Evolutionary conservation across 2,113 vertebrate genomes (phyloP).

Genomic region (Sclerurus mexicanus): DNA sequence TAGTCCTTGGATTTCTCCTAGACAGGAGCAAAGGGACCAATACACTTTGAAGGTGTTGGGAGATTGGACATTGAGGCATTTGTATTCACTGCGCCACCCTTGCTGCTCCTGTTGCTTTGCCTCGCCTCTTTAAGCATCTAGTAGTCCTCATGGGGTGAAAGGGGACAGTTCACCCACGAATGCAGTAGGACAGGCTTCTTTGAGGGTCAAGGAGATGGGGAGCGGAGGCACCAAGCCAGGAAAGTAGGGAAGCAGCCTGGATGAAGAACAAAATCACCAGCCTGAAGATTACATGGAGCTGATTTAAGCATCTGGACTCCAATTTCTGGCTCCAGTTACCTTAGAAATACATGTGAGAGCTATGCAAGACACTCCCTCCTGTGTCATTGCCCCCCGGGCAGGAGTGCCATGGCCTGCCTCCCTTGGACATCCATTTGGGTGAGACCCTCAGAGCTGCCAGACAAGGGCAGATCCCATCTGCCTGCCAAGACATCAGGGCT

Average conservation of each 20-base stretch:
- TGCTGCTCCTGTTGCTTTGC: not conserved
- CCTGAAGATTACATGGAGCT: not conserved
- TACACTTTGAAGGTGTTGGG: not conserved
- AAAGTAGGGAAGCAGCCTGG: not conserved
- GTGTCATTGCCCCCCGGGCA: rapidly evolving
- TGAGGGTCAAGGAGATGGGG: not conserved
- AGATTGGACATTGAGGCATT: rapidly evolving
- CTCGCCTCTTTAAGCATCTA: not conserved
- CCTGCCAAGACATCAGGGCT: not conserved
- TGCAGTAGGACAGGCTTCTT: not conserved
- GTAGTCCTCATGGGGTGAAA: not conserved
- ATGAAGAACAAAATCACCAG: rapidly evolving
- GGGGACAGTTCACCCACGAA: not conserved
- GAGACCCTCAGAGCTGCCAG: not conserved
- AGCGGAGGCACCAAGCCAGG: not conserved
- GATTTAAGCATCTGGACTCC: not conserved
- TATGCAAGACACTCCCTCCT: not conserved
- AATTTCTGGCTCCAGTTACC: not conserved
- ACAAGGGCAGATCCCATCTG: not conserved
- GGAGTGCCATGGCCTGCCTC: not conserved
- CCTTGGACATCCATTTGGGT: not conserved
- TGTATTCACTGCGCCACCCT: not conserved
- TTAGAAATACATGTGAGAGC: not conserved
- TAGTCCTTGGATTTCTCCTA: not conserved
- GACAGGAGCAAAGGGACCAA: not conserved